Percentiles rank a stretch among this genome's conserved stretches.
Conservation (phyloP, 2,797 vertebrate genomes). For the Poecilia wingei region DNA sequence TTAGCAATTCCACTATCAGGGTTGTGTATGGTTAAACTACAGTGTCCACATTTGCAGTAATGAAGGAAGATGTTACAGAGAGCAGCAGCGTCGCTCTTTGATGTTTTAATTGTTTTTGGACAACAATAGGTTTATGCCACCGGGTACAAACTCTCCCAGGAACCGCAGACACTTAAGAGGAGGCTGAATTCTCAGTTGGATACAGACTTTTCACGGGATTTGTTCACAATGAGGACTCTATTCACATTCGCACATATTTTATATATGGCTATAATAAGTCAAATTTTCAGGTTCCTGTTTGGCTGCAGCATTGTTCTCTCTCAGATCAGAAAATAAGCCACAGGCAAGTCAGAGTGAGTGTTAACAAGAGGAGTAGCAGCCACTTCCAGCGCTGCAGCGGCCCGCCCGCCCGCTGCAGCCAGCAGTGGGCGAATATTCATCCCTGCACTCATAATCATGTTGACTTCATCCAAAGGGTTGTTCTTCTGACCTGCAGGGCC, state of each 20-base stretch:
- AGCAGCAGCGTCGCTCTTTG: neutral
- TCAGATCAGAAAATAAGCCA: slow-evolving; percentile 60
- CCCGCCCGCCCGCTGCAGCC: slow-evolving; percentile 46
- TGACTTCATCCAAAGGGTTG: slow-evolving; percentile 67
- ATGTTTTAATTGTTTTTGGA: slow-evolving; percentile 31
- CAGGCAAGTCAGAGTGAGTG: slow-evolving; percentile 64
- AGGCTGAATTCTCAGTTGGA: slow-evolving; percentile 15
- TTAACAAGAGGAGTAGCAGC: slow-evolving; percentile 64
- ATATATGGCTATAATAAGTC: slow-evolving; percentile 13
- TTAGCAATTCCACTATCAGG: slow-evolving; percentile 1
- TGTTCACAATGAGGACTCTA: slow-evolving; percentile 14
- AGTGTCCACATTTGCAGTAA: slow-evolving; percentile 15
- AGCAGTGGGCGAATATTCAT: slow-evolving; percentile 67
- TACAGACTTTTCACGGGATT: slow-evolving; percentile 4
- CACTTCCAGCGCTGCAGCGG: slow-evolving; percentile 48
- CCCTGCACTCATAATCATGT: slow-evolving; percentile 61
- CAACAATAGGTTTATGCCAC: slow-evolving; percentile 16
- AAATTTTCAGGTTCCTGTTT: slow-evolving; percentile 35
- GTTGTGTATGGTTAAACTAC: neutral
- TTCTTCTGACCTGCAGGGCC: slow-evolving; percentile 64
- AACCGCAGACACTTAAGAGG: neutral
- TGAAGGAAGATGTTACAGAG: slow-evolving; percentile 10
- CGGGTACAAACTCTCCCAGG: neutral
- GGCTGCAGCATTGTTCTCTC: slow-evolving; percentile 52
- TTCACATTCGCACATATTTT: slow-evolving; percentile 3